Conservation (phyloP, 1,140 invertebrate species). For the Leptopilina boulardi region DNA sequence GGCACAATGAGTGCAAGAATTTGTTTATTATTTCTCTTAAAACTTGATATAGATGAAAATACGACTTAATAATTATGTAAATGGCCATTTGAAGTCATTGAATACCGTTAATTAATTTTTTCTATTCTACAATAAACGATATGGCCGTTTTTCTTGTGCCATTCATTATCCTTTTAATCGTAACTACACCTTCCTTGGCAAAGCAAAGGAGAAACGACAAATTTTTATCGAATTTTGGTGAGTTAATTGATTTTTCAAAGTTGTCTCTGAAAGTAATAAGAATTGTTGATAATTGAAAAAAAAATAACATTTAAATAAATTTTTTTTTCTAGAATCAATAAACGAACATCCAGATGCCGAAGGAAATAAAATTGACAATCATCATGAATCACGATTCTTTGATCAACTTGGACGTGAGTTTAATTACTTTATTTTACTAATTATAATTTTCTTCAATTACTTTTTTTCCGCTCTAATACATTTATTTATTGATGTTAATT, state of each 20-base stretch:
- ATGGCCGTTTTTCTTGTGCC: slow-evolving; percentile 47
- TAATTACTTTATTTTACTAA: slow-evolving; percentile 33
- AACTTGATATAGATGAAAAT: not conserved
- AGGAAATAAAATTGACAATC: slow-evolving; percentile 53
- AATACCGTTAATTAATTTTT: slow-evolving; percentile 20
- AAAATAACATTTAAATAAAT: not conserved
- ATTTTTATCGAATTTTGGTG: slow-evolving; percentile 62
- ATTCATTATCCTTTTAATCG: slow-evolving; percentile 42
- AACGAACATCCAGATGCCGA: slow-evolving; percentile 42
- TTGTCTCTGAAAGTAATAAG: not conserved
- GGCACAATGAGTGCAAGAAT: too few relatives aligned
- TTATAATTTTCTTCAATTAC: not conserved
- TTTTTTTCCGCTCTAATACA: not conserved
- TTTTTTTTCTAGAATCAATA: slow-evolving; percentile 52
- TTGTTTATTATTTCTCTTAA: not conserved
- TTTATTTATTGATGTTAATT: too few relatives aligned
- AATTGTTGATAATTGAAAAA: not conserved
- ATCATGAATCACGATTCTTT: slow-evolving; percentile 75
- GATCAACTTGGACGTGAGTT: slow-evolving; percentile 79
- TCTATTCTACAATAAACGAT: slow-evolving; percentile 33
- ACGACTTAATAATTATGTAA: not conserved
- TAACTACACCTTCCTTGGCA: slow-evolving; percentile 39
- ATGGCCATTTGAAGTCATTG: not conserved
- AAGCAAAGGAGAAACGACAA: slow-evolving; percentile 65
- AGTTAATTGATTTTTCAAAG: slow-evolving; percentile 38